These are phyloP conservation scores for Melikaiella ostensackeni DNA, from an alignment of 2,888 invertebrate genomes.

Conservation along the genomic window DNA sequence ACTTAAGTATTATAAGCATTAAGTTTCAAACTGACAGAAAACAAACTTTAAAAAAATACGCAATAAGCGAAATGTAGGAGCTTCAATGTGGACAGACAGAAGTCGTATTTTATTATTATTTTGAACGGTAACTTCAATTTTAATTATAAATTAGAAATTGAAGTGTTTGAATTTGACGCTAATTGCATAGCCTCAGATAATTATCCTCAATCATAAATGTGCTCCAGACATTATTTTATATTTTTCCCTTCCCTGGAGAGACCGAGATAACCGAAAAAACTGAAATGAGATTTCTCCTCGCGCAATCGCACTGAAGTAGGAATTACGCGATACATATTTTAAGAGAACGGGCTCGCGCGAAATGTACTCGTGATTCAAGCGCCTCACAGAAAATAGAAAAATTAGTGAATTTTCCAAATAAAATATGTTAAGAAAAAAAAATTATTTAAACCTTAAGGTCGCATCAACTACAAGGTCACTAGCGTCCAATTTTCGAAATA, in stretches of 20 bases:
- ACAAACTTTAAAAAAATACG: too few relatives aligned
- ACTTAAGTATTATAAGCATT: too few relatives aligned
- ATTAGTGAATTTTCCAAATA: background rate
- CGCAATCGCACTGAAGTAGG: background rate
- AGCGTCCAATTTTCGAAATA: too few relatives aligned
- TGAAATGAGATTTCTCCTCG: background rate
- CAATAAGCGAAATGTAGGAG: too few relatives aligned
- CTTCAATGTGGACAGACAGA: too few relatives aligned
- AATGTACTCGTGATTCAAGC: slow-evolving; percentile 2
- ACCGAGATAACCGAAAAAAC: background rate
- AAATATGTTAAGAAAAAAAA: too few relatives aligned
- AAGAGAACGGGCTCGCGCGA: background rate
- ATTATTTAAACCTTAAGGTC: too few relatives aligned
- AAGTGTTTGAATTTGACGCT: background rate
- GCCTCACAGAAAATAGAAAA: background rate
- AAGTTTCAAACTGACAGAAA: too few relatives aligned
- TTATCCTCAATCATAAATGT: background rate
- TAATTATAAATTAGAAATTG: background rate
- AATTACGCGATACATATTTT: slow-evolving; percentile 14
- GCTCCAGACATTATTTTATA: background rate
- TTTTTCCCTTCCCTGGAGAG: background rate
- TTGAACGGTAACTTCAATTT: too few relatives aligned
- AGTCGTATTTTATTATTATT: too few relatives aligned
- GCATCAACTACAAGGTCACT: too few relatives aligned
- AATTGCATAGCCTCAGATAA: background rate